Conservation (phyloP, 1,140 invertebrate species). For the Neuroterus valhalla region DNA sequence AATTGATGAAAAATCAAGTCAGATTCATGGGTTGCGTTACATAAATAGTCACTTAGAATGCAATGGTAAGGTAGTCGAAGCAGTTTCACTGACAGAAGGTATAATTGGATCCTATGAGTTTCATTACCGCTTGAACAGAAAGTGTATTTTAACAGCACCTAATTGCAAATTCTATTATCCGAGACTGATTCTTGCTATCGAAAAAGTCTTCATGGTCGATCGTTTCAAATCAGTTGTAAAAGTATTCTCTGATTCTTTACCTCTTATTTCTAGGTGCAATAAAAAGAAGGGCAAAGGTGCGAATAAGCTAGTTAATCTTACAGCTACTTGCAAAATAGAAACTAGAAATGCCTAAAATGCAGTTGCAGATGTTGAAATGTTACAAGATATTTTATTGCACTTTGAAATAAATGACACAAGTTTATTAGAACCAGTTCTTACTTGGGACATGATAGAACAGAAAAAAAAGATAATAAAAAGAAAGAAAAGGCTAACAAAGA, state of each 20-base stretch:
- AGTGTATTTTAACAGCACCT: slow-evolving; percentile 37
- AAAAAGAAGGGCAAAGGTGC: slow-evolving; percentile 26
- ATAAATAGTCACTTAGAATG: slow-evolving; percentile 25
- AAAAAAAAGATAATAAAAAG: slow-evolving; percentile 26
- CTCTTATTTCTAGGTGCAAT: slow-evolving; percentile 28
- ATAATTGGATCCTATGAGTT: slow-evolving; percentile 38
- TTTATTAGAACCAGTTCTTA: slow-evolving; percentile 27
- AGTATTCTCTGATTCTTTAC: slow-evolving; percentile 40
- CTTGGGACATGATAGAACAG: slow-evolving; percentile 22
- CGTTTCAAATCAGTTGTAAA: slow-evolving; percentile 35
- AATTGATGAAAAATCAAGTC: slow-evolving; percentile 36
- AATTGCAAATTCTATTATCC: slow-evolving; percentile 42
- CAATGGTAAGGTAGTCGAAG: slow-evolving; percentile 21
- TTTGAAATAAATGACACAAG: slow-evolving; percentile 23
- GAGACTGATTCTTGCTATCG: slow-evolving; percentile 28
- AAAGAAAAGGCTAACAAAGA: background rate
- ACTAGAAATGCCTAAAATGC: slow-evolving; percentile 36
- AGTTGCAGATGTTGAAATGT: slow-evolving; percentile 32
- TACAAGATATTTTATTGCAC: slow-evolving; percentile 32
- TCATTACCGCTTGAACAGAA: slow-evolving; percentile 36
- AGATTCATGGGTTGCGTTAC: slow-evolving; percentile 33
- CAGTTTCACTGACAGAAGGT: slow-evolving; percentile 35
- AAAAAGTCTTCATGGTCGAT: slow-evolving; percentile 31
- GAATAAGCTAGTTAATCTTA: slow-evolving; percentile 40
- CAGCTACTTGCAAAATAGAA: slow-evolving; percentile 28